Base-by-base conservation (phyloP, 2,888 invertebrate genomes). In the Polia nebulosa region DNA sequence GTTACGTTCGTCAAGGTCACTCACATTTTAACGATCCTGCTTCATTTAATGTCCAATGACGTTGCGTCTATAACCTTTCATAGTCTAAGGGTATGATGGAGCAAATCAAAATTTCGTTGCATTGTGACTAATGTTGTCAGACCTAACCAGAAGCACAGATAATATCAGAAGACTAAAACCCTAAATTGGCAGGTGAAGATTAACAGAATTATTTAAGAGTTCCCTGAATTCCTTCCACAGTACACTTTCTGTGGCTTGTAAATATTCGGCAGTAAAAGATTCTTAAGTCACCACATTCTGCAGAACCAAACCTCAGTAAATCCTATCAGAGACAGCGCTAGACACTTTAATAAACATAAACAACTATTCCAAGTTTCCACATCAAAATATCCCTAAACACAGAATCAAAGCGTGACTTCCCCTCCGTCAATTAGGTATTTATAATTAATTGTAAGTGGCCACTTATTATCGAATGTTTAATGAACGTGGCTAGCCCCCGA, bases 391-490 rank as follows among this genome's bases (percentile, higher is more conserved):
- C 52, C 68, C 73, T 72, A 77, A 77, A 77, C 76, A 77, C 61
- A 68, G 53, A 77, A 78, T 78, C 78, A 77, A 77, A 77, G 78
- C 76, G 63, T 73, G 63, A 68, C 53, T 66, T 56, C 60, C 67
- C 73, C 73, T 59, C 36, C 20, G 36, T 22, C 56, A 69, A 82
- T 77, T 74, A 72, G n/a, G 49, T 70, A 82, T 78, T 76, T 62
- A 82, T 82, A 74, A 82, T 60, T 78, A 78, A 77, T 68, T 41
- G 68, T 47, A 70, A 78, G 74, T 76, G 72, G 76, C 67, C 78
- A 78, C 61, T 74, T 77, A 82, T 82, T 80, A 82, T 82, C 72
- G 73, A 78, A 82, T 76, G 78, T 82, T 80, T 75, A 67, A 78
- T 72, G 72, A 65, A 58, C 44, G 64, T 44, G 58, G 68, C 51